Conservation (phyloP, 2,797 vertebrate genomes). For the Halcyon leucocephala region DNA sequence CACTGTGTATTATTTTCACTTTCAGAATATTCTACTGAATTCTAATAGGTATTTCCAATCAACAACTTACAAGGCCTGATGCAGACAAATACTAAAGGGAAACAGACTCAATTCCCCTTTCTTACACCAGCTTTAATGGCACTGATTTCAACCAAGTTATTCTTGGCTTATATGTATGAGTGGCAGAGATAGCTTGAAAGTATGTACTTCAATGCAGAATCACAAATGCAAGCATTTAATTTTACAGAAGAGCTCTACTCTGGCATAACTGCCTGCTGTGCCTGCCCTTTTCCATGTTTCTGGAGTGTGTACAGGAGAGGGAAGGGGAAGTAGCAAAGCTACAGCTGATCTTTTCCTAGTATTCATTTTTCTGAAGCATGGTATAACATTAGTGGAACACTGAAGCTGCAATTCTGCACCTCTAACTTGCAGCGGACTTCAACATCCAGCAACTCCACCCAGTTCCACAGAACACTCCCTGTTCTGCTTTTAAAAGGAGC, state of each 20-base stretch:
- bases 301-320: not conserved
- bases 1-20: not conserved
- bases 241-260: not conserved
- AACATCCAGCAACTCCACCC: not conserved
- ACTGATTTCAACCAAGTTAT: not conserved
- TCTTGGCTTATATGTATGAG: accelerated
- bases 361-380: not conserved
- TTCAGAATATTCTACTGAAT: not conserved
- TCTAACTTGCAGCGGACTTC: not conserved
- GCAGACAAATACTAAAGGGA: not conserved
- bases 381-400: not conserved
- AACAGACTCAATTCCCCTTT: not conserved
- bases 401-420: not conserved
- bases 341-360: not conserved
- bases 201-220: not conserved
- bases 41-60: not conserved
- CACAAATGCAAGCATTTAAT: not conserved
- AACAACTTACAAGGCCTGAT: not conserved
- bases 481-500: not conserved
- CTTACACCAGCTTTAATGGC: not conserved
- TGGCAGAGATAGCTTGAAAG: not conserved
- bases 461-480: not conserved
- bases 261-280: not conserved
- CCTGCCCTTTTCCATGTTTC: not conserved
- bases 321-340: not conserved